Base-by-base conservation (phyloP, 2,888 invertebrate genomes). In the Stegophylla sp. region DNA sequence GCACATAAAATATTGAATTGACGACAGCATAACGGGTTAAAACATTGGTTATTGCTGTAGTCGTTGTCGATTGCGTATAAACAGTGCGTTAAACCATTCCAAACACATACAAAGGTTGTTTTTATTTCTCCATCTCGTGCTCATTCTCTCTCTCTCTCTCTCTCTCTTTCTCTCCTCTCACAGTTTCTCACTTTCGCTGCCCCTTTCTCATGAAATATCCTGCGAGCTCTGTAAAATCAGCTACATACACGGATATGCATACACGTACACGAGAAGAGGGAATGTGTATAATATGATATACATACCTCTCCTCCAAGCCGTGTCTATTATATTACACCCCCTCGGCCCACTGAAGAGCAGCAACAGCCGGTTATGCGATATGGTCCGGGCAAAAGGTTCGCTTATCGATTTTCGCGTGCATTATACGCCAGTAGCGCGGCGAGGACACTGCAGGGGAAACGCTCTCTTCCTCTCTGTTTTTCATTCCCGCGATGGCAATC, bases 381-480 rank as follows among this genome's bases (percentile, higher is more conserved):
- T 17, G 64, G 64, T 75, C 74, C 63, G 64, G 74, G 74, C 53
- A 48, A 75, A 51, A 64, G 75, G 75, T 75, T 75, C 34, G 51
- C 64, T 51, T 75, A 75, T 75, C 75, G 75, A 75, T 75, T 75
- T 75, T 64, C 53, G 26, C 23, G 23, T 4, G 23, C 64, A 23
- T 61, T 61, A 61, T 72, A 72, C 56, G 23, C 56, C 10, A 10
- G 23, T 23, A 10, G 23, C 56, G 56, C 56, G 56, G 10, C 2
- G 28, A 5, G 3, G n/a, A 9, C 28, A 17, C 7, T 0, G 2
- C 61, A 2, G 34, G 34, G 17, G 15, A 17, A 9, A 15, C 34
- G 59, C 34, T 34, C 34, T 34, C 34, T 34, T 7, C 7, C 34
- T 34, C 34, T 34, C 34, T 34, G 4, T 34, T 7, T 34, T 7